Conservation (phyloP, 1,140 invertebrate species). For the Scaptomyza hsui region DNA sequence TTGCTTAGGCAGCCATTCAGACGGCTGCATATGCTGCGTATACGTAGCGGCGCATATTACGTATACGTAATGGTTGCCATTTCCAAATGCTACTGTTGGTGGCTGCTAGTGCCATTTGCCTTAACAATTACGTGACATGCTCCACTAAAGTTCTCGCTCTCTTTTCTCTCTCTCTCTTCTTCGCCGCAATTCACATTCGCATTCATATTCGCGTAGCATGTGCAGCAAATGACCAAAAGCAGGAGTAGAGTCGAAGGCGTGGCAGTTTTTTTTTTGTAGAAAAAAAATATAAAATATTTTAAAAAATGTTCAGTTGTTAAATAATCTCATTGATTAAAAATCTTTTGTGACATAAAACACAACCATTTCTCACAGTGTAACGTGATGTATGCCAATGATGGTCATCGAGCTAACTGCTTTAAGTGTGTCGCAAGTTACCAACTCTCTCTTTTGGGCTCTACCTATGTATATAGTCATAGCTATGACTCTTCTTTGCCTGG, state of each 20-base stretch:
- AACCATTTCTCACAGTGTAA: conserved; percentile 24
- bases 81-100: neutral
- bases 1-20: conserved; percentile 53
- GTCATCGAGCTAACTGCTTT: conserved; percentile 75
- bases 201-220: conserved; percentile 47
- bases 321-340: too few relatives aligned
- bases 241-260: conserved; percentile 12
- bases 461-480: neutral
- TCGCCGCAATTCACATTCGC: neutral
- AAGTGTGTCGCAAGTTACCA: conserved; percentile 54
- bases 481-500: conserved; percentile 2
- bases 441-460: conserved; percentile 7
- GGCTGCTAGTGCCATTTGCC: conserved; percentile 33
- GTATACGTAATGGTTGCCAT: conserved; percentile 36
- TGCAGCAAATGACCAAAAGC: conserved; percentile 59
- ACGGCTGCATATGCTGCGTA: conserved; percentile 63
- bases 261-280: neutral
- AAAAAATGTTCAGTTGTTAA: too few relatives aligned
- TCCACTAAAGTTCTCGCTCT: neutral
- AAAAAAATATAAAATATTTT: too few relatives aligned
- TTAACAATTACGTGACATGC: conserved; percentile 72
- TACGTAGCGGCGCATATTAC: conserved; percentile 46
- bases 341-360: too few relatives aligned
- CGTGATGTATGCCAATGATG: conserved; percentile 77
- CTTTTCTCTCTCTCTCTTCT: neutral